Conservation (phyloP, 2,797 vertebrate species). For the Acrossocheilus wenchowensis region DNA sequence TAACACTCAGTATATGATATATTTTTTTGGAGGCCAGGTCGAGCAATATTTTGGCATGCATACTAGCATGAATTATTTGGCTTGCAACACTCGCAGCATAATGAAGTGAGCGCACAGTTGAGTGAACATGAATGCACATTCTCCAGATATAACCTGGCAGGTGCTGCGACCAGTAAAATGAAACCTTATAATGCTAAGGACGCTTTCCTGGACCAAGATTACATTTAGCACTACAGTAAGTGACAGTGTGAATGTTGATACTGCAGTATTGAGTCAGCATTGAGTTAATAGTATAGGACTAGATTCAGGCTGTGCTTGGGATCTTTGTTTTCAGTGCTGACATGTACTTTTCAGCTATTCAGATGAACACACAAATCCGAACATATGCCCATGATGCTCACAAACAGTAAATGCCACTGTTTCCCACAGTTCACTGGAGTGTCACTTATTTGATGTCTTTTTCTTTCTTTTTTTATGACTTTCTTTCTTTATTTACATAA, state of each 20-base stretch:
- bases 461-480: too few species aligned
- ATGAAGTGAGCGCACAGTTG: constrained; percentile 25
- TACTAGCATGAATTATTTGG: constrained; percentile 10
- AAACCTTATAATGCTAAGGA: constrained; percentile 8
- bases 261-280: background rate
- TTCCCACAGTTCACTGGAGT: background rate
- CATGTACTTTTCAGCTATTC: background rate
- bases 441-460: background rate
- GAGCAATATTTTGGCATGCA: constrained; percentile 17
- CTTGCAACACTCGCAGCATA: background rate
- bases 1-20: too few species aligned
- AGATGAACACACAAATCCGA: background rate
- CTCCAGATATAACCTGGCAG: constrained; percentile 5
- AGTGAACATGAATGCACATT: constrained; percentile 26
- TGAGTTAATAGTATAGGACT: background rate
- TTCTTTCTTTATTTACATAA: background rate
- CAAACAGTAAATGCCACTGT: background rate
- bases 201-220: background rate
- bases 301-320: background rate
- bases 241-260: constrained; percentile 1
- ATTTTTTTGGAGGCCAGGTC: background rate
- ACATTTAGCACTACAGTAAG: background rate
- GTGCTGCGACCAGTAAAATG: constrained; percentile 30
- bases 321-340: background rate
- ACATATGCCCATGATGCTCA: background rate